Conservation (phyloP, 2,888 invertebrate genomes). For the Chrysina gloriosa region DNA sequence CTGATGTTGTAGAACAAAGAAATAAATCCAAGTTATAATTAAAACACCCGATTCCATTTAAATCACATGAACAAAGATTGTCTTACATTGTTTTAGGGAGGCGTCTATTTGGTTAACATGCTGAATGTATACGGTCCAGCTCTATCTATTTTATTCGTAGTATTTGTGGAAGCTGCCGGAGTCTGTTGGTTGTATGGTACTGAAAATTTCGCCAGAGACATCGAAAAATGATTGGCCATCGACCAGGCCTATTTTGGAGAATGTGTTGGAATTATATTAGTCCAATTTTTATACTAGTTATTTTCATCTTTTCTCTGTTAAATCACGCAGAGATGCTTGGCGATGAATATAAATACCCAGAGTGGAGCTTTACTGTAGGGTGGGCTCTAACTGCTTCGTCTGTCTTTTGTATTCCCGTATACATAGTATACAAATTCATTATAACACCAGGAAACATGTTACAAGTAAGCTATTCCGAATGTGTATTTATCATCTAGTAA, state of each 20-base stretch:
- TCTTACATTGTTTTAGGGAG: slow-evolving; percentile 74
- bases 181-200: slow-evolving; percentile 93
- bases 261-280: slow-evolving; percentile 90
- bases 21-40: no score
- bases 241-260: slow-evolving; percentile 83
- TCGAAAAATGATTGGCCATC: slow-evolving; percentile 85
- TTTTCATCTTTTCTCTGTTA: slow-evolving; percentile 86
- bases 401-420: slow-evolving; percentile 85
- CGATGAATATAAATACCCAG: slow-evolving; percentile 79
- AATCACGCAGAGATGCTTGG: slow-evolving; percentile 85
- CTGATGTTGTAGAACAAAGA: no score
- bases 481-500: no score
- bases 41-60: no score
- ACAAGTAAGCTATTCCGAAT: slow-evolving; percentile 65
- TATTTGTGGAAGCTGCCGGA: slow-evolving; percentile 90
- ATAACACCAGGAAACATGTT: slow-evolving; percentile 74
- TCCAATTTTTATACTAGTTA: slow-evolving; percentile 85
- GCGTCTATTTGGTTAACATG: slow-evolving; percentile 87
- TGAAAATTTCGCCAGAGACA: slow-evolving; percentile 82
- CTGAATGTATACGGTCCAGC: slow-evolving; percentile 90
- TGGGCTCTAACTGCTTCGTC: slow-evolving; percentile 88
- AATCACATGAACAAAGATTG: background rate
- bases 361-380: slow-evolving; percentile 84
- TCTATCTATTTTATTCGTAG: slow-evolving; percentile 88
- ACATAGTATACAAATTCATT: slow-evolving; percentile 81